Conservation (phyloP, 37 sponge, comb jelly and placozoan genomes). For the Theonella swinhoei region DNA sequence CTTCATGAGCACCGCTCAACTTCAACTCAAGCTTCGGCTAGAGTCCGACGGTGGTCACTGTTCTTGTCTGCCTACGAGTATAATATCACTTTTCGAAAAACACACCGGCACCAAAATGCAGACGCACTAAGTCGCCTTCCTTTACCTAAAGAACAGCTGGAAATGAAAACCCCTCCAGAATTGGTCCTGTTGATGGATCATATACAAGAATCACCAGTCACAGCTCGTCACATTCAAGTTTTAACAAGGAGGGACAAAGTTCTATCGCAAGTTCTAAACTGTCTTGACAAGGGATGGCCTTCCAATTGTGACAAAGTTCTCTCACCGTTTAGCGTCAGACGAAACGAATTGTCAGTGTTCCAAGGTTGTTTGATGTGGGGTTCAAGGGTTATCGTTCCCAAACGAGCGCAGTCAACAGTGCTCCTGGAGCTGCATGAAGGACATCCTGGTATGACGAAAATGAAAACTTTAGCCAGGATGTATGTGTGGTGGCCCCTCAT, state of each 20-base stretch:
- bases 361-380: constrained; percentile 41
- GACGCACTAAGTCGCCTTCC: constrained; percentile 40
- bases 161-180: constrained; percentile 5
- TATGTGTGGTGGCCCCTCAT: constrained; percentile 59
- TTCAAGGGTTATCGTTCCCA: constrained; percentile 31
- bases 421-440: constrained; percentile 19
- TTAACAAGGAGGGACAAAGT: constrained; percentile 17
- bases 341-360: not conserved
- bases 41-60: constrained; percentile 15
- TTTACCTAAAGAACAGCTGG: not conserved
- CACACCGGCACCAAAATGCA: constrained; percentile 20
- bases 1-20: not conserved
- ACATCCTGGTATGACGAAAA: constrained; percentile 51
- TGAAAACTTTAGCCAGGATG: constrained; percentile 60
- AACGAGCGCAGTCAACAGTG: not conserved
- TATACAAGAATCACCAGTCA: constrained; percentile 20
- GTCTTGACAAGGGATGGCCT: constrained; percentile 13
- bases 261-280: constrained; percentile 8
- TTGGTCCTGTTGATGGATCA: constrained; percentile 19
- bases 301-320: constrained; percentile 2
- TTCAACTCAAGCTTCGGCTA: constrained; percentile 31
- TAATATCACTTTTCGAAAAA: not conserved
- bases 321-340: not conserved
- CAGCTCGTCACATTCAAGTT: constrained; percentile 13
- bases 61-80: constrained; percentile 35